These are phyloP conservation scores for Heliconius ethilla DNA, from an alignment of 2,888 invertebrate species.

Conservation along the genomic window DNA sequence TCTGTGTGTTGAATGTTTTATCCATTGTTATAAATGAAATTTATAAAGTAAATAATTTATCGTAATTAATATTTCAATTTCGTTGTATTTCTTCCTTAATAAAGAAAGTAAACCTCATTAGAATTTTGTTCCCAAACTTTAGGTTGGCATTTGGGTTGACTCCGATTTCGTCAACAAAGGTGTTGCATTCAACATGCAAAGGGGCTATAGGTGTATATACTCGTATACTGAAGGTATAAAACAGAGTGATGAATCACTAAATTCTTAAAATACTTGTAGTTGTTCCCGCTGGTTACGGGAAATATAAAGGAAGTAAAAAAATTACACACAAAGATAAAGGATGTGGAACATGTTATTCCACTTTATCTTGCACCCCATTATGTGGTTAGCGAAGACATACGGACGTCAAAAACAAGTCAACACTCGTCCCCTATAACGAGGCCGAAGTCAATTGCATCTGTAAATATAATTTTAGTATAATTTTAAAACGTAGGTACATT, in stretches of 20 bases:
- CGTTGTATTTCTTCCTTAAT: too few relatives aligned
- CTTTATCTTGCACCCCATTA: constrained; percentile 37
- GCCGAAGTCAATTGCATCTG: constrained; percentile 31
- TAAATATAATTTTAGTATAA: constrained; percentile 23
- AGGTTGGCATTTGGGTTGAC: too few relatives aligned
- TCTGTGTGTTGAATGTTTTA: not conserved
- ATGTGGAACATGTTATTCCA: constrained; percentile 35
- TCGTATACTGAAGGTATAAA: not conserved
- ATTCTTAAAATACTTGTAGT: not conserved
- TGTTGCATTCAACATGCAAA: not conserved
- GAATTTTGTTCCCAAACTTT: too few relatives aligned
- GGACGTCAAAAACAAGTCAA: constrained; percentile 57
- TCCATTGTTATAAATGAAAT: not conserved
- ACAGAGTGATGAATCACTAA: not conserved
- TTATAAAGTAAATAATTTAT: not conserved
- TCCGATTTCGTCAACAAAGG: not conserved
- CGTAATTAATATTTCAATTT: too few relatives aligned
- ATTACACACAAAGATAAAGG: constrained; percentile 19
- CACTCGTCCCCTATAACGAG: constrained; percentile 57
- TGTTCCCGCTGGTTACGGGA: not conserved
- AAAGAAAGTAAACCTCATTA: too few relatives aligned
- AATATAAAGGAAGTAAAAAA: not conserved
- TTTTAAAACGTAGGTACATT: not conserved
- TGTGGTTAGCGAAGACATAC: constrained; percentile 35
- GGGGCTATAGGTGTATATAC: not conserved